Base-by-base conservation (phyloP, 2,113 vertebrate genomes). In the Ceyx margarethae region DNA sequence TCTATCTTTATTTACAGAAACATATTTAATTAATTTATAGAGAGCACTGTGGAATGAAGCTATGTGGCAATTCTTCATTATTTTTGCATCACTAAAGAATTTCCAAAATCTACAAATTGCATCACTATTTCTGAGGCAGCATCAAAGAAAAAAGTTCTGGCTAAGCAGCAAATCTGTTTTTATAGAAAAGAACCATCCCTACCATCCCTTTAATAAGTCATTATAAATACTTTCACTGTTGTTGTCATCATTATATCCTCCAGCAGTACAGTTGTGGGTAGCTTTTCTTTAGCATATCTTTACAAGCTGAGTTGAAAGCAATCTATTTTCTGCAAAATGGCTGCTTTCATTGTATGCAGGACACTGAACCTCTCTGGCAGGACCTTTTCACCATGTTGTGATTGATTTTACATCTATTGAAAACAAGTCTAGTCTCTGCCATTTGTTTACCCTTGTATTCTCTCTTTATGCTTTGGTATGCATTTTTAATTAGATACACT, bases 401-500 rank as follows among this genome's bases (percentile, higher is more conserved):
- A 96, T 93, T 95, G 89, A 94, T 95, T 94, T 92, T 95, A 83
- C 72, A 89, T 94, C 91, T 91, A 94, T 89, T 94, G 95, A 96
- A 96, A 96, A 96, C 95, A 96, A 96, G 91, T 89, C 94, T 96
- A 92, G 95, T 96, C 94, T 93, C 94, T 96, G 96, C 92, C 96
- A 94, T 94, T 96, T 96, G 95, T 96, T 96, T 96, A 96, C 91
- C 87, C 96, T 92, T 92, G 93, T 96, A 96, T 95, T 96, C 89
- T 95, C 89, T 96, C 94, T 96, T 83, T 78, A 92, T 93, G 94
- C 94, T 93, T 93, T 85, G 87, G 94, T 93, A 96, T 96, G 96
- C 95, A 96, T 96, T 93, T 96, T 92, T 96, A 96, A 96, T 96
- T 93, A 96, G 95, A 94, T 68, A 85, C 87, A 96, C 92, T 92